Evolutionary conservation across 2,113 vertebrate species (phyloP).

Genomic region (Lycaon pictus): DNA sequence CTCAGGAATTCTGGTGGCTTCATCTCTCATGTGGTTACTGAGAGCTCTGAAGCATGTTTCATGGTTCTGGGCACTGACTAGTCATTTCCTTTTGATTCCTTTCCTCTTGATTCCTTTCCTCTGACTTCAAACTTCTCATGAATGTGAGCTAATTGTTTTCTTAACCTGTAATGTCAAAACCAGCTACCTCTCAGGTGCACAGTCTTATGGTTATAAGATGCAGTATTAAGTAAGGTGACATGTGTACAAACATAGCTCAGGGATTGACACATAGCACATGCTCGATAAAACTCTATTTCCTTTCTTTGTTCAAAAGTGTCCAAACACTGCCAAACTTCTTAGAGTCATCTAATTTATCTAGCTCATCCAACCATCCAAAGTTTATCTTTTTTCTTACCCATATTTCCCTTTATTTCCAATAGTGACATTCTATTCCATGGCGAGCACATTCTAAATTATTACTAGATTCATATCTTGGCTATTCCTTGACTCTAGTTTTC

Average conservation of each 20-base stretch:
- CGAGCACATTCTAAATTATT: background rate
- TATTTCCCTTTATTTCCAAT: background rate
- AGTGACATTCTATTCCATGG: background rate
- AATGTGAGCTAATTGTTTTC: background rate
- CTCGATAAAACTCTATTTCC: background rate
- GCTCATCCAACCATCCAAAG: background rate
- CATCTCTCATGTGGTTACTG: background rate
- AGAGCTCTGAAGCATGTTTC: background rate
- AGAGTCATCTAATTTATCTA: background rate
- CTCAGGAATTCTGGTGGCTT: background rate
- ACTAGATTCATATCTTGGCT: background rate
- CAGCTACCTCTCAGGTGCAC: background rate
- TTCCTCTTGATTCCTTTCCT: background rate
- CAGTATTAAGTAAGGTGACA: background rate
- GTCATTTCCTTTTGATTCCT: background rate
- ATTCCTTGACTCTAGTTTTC: background rate
- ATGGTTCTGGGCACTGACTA: background rate
- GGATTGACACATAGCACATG: background rate
- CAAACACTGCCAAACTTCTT: constrained; percentile 8
- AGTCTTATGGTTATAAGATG: background rate
- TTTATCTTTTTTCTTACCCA: background rate
- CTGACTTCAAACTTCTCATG: background rate
- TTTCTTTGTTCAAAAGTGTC: background rate
- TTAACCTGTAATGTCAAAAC: background rate
- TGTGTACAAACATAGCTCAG: background rate